Evolutionary conservation across 2,113 vertebrate genomes (phyloP).

Genomic region (Bos indicus): DNA sequence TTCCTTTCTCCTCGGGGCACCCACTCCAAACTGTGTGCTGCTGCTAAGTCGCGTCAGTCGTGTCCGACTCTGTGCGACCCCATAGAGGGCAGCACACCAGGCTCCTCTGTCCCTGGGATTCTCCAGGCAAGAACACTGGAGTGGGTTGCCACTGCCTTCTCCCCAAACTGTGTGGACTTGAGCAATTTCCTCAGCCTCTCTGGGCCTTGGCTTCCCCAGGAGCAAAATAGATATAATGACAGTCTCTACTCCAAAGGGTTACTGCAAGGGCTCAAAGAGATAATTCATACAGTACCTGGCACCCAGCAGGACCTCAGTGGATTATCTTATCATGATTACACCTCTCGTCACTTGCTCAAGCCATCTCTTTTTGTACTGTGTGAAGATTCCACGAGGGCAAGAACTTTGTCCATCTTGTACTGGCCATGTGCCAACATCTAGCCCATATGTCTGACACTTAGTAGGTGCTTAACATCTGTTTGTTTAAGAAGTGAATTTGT

Average conservation of each 20-base stretch:
- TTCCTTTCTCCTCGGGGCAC: not conserved
- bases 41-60: no score
- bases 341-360: not conserved
- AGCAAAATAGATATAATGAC: not conserved
- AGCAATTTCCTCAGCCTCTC: not conserved
- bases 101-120: not conserved
- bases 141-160: not conserved
- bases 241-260: not conserved
- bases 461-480: not conserved
- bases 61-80: no score
- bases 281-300: not conserved
- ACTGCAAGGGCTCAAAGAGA: not conserved
- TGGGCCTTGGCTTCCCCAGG: not conserved
- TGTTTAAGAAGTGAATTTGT: not conserved
- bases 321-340: not conserved
- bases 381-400: not conserved
- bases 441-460: not conserved
- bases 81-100: no score
- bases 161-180: not conserved
- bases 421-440: not conserved
- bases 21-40: not conserved
- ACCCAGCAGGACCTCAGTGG: not conserved
- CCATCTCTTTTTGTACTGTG: not conserved
- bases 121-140: not conserved
- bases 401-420: not conserved